These are phyloP conservation scores for Drosophila nigrodunni DNA, from an alignment of 1,140 invertebrate genomes.

Conservation along the genomic window DNA sequence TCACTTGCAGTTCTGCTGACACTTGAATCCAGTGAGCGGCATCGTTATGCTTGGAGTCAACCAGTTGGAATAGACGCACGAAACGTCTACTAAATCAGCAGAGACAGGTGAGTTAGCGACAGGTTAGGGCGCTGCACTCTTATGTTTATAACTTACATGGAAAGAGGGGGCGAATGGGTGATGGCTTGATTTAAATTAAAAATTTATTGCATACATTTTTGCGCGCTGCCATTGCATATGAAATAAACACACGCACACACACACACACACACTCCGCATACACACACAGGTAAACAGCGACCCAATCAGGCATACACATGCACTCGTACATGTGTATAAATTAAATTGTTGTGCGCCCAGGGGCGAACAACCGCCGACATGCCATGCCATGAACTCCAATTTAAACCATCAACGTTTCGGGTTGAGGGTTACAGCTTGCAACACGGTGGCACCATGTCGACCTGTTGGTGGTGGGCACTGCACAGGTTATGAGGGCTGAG, in stretches of 20 bases:
- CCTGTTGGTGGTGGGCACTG: constrained; percentile 16
- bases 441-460: neutral
- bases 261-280: constrained; percentile 8
- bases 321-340: constrained; percentile 58
- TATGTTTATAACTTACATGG: constrained; percentile 60
- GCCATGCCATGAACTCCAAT: constrained; percentile 78
- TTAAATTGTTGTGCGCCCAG: constrained; percentile 76
- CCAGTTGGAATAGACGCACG: constrained; percentile 32
- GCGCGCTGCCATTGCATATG: constrained; percentile 57
- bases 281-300: neutral
- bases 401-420: constrained; percentile 64
- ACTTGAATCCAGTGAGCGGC: constrained; percentile 4
- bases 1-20: constrained; percentile 19
- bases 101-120: constrained; percentile 22
- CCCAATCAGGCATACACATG: constrained; percentile 15
- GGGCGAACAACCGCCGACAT: constrained; percentile 68
- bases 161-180: constrained; percentile 6
- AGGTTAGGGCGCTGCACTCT: constrained; percentile 55
- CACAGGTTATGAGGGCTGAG: neutral
- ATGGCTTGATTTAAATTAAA: constrained; percentile 82
- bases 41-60: constrained; percentile 30
- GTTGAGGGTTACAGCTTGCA: constrained; percentile 60
- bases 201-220: constrained; percentile 82
- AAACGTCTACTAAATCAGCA: constrained; percentile 33
- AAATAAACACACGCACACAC: constrained; percentile 44